Base-by-base conservation (phyloP, 2,888 invertebrate genomes). In the Nephrotoma guestfalica region DNA sequence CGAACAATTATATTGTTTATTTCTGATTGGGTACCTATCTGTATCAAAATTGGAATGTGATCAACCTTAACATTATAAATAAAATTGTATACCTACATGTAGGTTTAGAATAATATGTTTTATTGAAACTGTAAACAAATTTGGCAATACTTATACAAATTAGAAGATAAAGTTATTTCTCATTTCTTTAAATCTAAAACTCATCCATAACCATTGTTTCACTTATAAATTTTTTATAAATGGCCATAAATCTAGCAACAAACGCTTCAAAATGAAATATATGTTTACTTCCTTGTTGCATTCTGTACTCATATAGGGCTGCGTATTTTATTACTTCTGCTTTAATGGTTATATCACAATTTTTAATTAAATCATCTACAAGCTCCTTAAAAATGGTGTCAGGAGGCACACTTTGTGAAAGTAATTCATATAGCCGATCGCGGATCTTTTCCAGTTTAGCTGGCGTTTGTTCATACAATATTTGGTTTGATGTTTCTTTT, bases 201-300 rank as follows among this genome's bases (percentile, higher is more conserved):
- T 90, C 91, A 86, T 91, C 90, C 89, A 90, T 90, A 87, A 90
- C 89, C 88, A 91, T 89, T 0, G 89, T 88, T 51, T 91, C 91
- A 7, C 89, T 88, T 5, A 91, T 93, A 90, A 96, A 98, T 89
- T 95, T 95, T 90, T 97, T 97, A 90, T 98, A 98, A 88, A 97
- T 95, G 47, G 95, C 94, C 99, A 99, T 99, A 91, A 99, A 99
- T 89, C 96, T 96, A 0, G 98, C 98, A 86, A 98, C 96, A 93
- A 99, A 99, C 2, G 98, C 98, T 92, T 99, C 99, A 86, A 99
- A 93, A 91, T 99, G 99, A 90, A 98, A 98, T 89, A 99, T 98
- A 40, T 96, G 94, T 92, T 99, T 99, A 89, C 96, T 97, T 18
- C 99, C 99, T 87, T 95, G 94, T 89, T 96, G 95, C 94, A 99